A percentile compares a stretch with the other conserved stretches of the same genome.
Conservation (phyloP, 2,888 invertebrate species). For the Meiosimyza platycephala region DNA sequence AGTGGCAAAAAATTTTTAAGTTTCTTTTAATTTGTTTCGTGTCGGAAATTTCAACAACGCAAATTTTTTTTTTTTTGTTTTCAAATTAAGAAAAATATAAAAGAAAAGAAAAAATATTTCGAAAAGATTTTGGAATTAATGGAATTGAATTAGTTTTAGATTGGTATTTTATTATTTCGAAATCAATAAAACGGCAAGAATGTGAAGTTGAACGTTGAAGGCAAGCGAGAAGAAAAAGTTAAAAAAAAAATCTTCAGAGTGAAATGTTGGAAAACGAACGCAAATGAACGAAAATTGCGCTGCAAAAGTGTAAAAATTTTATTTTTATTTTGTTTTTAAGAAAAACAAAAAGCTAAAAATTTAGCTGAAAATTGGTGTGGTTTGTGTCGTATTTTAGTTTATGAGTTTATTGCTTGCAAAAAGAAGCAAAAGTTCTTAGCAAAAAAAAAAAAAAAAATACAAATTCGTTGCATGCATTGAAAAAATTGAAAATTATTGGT, state of each 20-base stretch:
- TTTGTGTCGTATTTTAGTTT: slow-evolving; percentile 31
- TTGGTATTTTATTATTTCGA: background rate
- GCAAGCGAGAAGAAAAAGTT: background rate
- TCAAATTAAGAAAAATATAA: background rate
- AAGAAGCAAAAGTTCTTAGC: slow-evolving; percentile 36
- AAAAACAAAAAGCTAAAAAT: no score
- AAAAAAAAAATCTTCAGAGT: background rate
- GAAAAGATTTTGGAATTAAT: background rate
- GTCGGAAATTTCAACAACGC: slow-evolving; percentile 40
- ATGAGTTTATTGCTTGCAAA: slow-evolving; percentile 40
- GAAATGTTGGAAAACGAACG: background rate
- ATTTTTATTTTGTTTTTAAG: no score
- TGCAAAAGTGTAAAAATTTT: background rate
- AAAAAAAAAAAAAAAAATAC: background rate
- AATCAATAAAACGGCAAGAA: background rate
- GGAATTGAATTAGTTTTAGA: background rate
- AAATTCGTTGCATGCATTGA: no score
- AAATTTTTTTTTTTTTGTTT: slow-evolving; percentile 26
- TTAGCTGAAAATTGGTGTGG: no score
- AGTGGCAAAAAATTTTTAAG: slow-evolving; percentile 43
- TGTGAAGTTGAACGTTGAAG: background rate
- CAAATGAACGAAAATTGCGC: background rate
- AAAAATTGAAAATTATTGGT: background rate
- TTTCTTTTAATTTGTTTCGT: slow-evolving; percentile 44
- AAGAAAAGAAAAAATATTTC: background rate